Conservation (phyloP, 2,797 vertebrate species). For the Cossypha dichroa region DNA sequence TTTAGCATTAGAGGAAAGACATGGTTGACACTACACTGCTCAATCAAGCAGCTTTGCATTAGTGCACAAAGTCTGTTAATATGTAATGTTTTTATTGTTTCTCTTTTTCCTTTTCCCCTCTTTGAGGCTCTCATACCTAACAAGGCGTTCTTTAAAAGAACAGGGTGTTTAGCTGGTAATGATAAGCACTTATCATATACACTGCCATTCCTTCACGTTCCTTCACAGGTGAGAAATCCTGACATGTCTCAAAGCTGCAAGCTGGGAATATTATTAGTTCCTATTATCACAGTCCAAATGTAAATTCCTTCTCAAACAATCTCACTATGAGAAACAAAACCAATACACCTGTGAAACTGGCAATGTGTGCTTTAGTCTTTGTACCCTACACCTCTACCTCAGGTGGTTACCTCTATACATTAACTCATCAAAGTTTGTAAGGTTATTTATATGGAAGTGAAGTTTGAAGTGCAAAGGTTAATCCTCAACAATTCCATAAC, state of each 20-base stretch:
- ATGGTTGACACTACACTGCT: conserved; percentile 73
- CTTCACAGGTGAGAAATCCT: background rate
- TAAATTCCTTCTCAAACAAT: background rate
- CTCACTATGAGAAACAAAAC: background rate
- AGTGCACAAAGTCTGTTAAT: conserved; percentile 69
- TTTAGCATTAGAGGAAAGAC: conserved; percentile 81
- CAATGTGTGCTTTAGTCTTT: background rate
- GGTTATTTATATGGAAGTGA: background rate
- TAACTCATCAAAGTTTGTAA: background rate
- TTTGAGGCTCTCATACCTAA: conserved; percentile 1
- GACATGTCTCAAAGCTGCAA: background rate
- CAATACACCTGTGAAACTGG: background rate
- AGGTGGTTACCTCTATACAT: background rate
- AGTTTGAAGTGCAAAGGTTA: background rate
- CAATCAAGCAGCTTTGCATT: conserved; percentile 73
- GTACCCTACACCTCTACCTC: background rate
- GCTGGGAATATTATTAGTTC: background rate
- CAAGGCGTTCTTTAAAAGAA: conserved; percentile 9
- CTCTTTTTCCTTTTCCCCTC: background rate
- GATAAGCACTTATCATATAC: background rate
- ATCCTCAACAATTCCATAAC: background rate
- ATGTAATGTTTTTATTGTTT: conserved; percentile 57
- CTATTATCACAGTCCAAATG: background rate
- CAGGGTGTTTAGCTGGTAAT: background rate
- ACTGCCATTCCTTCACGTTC: background rate